Conservation (phyloP, 2,113 vertebrate species). For the Rhinopomastus cyanomelas region DNA sequence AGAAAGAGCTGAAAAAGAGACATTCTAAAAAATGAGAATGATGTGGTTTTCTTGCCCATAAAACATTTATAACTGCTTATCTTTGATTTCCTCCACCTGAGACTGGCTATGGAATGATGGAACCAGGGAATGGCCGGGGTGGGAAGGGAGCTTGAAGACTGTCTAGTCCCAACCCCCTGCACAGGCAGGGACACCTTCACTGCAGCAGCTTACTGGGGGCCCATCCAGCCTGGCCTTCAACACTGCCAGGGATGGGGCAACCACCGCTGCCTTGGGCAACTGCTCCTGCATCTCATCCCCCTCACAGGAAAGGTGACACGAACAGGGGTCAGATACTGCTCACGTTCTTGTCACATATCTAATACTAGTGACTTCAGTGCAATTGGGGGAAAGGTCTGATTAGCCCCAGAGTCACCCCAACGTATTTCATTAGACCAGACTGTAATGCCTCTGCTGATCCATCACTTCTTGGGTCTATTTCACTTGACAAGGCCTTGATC, state of each 20-base stretch:
- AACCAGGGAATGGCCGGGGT: too few relatives aligned
- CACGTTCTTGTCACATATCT: conserved; percentile 4
- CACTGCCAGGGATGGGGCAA: too few relatives aligned
- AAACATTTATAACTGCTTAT: neutral
- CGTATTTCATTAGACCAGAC: neutral
- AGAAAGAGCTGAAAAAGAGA: neutral
- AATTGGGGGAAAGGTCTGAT: conserved; percentile 7
- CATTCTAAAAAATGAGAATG: neutral
- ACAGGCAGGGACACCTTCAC: too few relatives aligned
- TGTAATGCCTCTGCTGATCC: conserved; percentile 33
- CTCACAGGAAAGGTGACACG: neutral
- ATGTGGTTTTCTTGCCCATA: neutral
- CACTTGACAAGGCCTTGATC: conserved; percentile 38
- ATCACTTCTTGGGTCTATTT: conserved; percentile 37
- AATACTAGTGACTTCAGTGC: neutral
- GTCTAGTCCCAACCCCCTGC: too few relatives aligned
- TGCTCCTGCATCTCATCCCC: too few relatives aligned
- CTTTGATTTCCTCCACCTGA: neutral
- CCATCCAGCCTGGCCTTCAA: too few relatives aligned
- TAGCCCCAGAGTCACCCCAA: neutral
- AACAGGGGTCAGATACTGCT: neutral
- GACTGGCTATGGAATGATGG: neutral
- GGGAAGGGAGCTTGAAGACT: too few relatives aligned
- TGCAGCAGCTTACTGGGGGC: too few relatives aligned
- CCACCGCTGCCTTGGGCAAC: too few relatives aligned